Evolutionary conservation across 1,140 invertebrate genomes (phyloP).

Genomic region (Ceratina japonica): DNA sequence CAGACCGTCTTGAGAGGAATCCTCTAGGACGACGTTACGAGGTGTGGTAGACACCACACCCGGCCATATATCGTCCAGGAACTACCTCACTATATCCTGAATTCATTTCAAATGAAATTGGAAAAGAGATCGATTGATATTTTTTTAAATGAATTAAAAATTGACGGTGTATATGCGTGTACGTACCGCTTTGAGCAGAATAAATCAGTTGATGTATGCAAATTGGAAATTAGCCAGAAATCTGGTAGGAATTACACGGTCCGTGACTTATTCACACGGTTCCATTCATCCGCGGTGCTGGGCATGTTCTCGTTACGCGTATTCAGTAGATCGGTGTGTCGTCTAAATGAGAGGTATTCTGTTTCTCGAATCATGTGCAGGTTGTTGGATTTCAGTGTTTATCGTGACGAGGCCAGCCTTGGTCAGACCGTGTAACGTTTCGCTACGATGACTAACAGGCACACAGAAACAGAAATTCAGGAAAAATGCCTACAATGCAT

Average conservation of each 20-base stretch:
- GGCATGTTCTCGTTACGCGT: slow-evolving; percentile 13
- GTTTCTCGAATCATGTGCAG: slow-evolving; percentile 17
- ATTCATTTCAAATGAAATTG: neutral
- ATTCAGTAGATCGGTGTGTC: neutral
- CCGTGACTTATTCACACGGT: neutral
- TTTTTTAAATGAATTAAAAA: no score
- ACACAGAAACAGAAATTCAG: neutral
- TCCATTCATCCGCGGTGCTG: neutral
- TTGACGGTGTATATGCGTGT: no score
- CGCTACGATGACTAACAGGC: neutral
- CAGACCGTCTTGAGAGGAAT: slow-evolving; percentile 15
- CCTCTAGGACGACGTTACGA: no score
- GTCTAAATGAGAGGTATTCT: slow-evolving; percentile 6
- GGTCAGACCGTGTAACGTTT: neutral
- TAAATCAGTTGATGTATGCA: no score
- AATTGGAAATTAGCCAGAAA: neutral
- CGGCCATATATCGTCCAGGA: neutral
- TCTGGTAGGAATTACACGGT: neutral
- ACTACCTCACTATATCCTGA: neutral
- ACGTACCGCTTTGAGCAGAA: no score
- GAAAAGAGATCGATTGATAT: no score
- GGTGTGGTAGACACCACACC: neutral
- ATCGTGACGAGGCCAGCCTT: neutral
- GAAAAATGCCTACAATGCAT: neutral
- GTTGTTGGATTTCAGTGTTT: slow-evolving; percentile 18